These are phyloP conservation scores for Diplosoma virens DNA, from an alignment of 23 tunicate genomes.

Conservation along the genomic window DNA sequence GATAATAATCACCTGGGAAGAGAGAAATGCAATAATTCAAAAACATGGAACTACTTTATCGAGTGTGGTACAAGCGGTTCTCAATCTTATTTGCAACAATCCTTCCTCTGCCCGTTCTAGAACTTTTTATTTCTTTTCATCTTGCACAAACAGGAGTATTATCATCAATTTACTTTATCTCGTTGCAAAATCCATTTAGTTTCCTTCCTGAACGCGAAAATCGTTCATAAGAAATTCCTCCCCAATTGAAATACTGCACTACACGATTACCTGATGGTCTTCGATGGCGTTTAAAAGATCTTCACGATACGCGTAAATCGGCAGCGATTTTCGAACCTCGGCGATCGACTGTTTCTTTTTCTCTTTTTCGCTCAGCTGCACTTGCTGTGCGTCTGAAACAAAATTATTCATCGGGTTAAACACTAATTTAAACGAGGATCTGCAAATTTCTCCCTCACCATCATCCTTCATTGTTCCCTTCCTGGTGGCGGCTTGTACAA, in stretches of 20 bases:
- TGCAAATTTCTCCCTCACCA: constrained; percentile 20
- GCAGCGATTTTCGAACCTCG: constrained; percentile 81
- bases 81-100: no score
- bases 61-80: no score
- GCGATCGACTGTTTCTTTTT: constrained; percentile 68
- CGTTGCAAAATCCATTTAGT: no score
- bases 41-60: no score
- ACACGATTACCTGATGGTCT: constrained; percentile 92
- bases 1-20: constrained; percentile 70
- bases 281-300: constrained; percentile 83
- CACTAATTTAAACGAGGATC: background rate
- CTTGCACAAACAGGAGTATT: no score
- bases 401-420: background rate
- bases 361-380: constrained; percentile 63
- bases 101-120: no score
- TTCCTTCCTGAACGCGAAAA: no score
- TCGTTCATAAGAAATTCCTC: no score
- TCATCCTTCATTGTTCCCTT: constrained; percentile 79
- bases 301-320: constrained; percentile 76
- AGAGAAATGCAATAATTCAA: no score
- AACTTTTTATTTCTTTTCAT: no score
- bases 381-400: constrained; percentile 27
- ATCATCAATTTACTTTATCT: no score
- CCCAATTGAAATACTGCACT: no score
- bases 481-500: constrained; percentile 93